Evolutionary conservation across 2,113 vertebrate genomes (phyloP).

Genomic region (Semnornis frantzii): DNA sequence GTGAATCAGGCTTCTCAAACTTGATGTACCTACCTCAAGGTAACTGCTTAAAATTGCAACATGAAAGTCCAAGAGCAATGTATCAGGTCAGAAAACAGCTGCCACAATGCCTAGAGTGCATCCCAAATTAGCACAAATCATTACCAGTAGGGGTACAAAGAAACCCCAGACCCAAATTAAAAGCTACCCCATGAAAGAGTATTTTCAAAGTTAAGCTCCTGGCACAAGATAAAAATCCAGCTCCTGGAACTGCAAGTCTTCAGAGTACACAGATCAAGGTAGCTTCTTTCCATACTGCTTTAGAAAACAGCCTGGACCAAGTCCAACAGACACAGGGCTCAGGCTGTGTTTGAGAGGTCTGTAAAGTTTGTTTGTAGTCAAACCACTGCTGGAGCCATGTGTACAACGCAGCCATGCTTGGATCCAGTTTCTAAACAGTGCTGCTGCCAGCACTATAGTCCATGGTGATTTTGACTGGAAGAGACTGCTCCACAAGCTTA

Average conservation of each 20-base stretch:
- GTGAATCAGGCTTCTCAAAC: background rate
- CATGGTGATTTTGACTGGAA: constrained; percentile 1
- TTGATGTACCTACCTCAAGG: background rate
- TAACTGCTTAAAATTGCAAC: background rate
- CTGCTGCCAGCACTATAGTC: background rate
- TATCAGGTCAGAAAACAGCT: background rate
- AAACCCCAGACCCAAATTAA: background rate
- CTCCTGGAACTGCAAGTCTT: background rate
- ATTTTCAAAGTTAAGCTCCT: constrained; percentile 6
- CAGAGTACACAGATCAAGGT: constrained; percentile 1
- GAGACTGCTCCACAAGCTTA: background rate
- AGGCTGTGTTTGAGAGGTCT: background rate
- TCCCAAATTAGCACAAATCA: background rate
- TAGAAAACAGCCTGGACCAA: background rate
- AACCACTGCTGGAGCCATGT: background rate
- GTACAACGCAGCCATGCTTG: constrained; percentile 16
- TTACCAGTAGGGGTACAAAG: background rate
- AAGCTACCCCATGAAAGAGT: background rate
- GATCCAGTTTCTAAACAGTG: background rate
- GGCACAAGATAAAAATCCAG: background rate
- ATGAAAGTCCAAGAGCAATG: background rate
- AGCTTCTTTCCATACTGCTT: background rate
- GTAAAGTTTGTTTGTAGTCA: constrained; percentile 7
- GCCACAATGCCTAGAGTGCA: background rate
- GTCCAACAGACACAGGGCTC: constrained; percentile 9